Base-by-base conservation (phyloP, 1,140 invertebrate species). In the Atopsyche davidsoni region DNA sequence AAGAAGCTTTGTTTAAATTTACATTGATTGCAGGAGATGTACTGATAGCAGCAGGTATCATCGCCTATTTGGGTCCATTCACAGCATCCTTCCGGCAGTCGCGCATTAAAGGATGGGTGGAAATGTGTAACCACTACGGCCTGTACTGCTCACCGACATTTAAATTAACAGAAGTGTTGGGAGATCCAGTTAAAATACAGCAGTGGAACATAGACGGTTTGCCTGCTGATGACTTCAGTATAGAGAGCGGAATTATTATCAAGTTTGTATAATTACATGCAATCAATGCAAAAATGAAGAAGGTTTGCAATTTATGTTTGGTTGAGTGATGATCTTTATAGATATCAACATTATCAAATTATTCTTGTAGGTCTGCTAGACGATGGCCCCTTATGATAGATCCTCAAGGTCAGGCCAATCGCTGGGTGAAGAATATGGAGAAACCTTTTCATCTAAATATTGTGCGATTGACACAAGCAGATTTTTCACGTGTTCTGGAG, bases 391-490 rank as follows among this genome's bases (percentile, higher is more conserved):
- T 97, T 13, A 89, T 96, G 82, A 94, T 97, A 59, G 94, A 97
- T 73, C 93, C 93, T 0, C 92, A 97, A 74, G 84, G 82, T 6
- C 92, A 96, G 70, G 93, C 92, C 0, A 94, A 93, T 57, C 88
- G 92, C 64, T 96, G 92, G 92, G 79, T 95, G 3, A 94, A 92
- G 72, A 94, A 93, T 64, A 87, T 91, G 81, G 91, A 96, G 66
- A 91, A 89, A 60, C 77, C 81, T 11, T 88, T 89, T 52, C 90
- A 90, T 66, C 69, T 96, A 18, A 84, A 82, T 50, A 77, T 94
- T 4, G 85, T 93, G 32, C 83, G 89, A 53, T 73, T 92, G 21
- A 83, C 77, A 46, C 88, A 92, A 64, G 61, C 79, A 0, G 90
- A 96, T 69, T 92, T 95, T 64, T 79, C 88, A 0, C 72, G 92